phyloP scores from a whole-genome alignment of 2,797 vertebrate species.

The Thamnophis elegans region DNA sequence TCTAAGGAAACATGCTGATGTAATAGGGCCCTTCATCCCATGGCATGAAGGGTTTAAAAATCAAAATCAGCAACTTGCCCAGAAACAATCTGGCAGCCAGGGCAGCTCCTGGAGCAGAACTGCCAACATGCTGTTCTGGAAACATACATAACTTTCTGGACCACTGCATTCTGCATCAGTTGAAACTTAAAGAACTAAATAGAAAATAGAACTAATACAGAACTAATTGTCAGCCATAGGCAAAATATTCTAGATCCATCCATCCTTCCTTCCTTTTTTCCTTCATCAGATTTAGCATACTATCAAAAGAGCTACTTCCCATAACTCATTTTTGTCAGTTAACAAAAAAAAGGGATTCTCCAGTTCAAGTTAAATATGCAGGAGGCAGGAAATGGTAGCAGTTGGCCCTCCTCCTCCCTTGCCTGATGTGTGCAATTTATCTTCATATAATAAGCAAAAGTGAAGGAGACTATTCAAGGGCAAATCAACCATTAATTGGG shows the following conservation, averaged over 20 bases:
- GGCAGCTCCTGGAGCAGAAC: background rate
- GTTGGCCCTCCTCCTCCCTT: background rate
- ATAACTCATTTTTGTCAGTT: constrained; percentile 17
- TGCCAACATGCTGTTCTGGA: background rate
- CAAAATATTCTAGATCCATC: constrained; percentile 12
- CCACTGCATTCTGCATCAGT: background rate
- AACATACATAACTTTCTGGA: background rate
- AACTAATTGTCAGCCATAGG: constrained; percentile 18
- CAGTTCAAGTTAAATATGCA: background rate
- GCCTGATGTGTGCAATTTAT: background rate
- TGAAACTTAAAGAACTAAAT: background rate
- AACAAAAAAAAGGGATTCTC: constrained; percentile 6
- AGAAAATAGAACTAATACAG: constrained; percentile 20
- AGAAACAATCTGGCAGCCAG: background rate
- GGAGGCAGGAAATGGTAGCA: background rate
- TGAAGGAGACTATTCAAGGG: background rate
- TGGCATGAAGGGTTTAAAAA: background rate
- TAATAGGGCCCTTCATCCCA: background rate
- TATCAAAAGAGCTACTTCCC: constrained; percentile 5
- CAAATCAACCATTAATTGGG: background rate
- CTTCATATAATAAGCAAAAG: background rate
- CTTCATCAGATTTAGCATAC: constrained; percentile 12
- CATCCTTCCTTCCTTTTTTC: too few relatives aligned
- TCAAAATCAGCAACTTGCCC: background rate
- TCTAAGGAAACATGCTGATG: background rate